Evolutionary conservation across 1,140 invertebrate genomes (phyloP).

Genomic region (Bombus pyrosoma): DNA sequence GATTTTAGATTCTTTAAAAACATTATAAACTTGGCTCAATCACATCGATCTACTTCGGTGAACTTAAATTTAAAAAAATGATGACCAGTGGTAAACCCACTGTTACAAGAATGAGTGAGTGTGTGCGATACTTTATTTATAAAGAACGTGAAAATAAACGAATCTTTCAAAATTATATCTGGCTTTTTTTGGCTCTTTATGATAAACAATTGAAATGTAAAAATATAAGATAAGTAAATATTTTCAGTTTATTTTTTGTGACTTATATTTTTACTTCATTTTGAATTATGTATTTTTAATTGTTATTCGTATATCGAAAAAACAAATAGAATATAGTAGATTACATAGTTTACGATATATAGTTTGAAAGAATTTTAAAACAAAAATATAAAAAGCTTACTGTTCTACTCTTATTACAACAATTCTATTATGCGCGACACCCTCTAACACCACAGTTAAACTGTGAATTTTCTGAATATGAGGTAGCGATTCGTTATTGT

Average conservation of each 20-base stretch:
- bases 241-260: background rate
- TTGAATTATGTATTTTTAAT: background rate
- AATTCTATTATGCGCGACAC: too few species aligned
- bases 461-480: too few species aligned
- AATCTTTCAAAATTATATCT: conserved; percentile 41
- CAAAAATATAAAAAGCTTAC: background rate
- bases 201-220: background rate
- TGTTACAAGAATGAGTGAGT: conserved; percentile 79
- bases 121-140: conserved; percentile 81
- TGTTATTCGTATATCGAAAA: background rate
- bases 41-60: conserved; percentile 62
- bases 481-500: too few species aligned
- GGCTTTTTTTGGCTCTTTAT: background rate
- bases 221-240: background rate
- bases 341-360: background rate
- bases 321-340: background rate
- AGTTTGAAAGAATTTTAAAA: background rate
- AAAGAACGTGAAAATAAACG: conserved; percentile 71
- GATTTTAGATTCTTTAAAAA: conserved; percentile 62
- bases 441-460: too few species aligned
- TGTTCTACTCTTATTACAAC: background rate
- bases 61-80: conserved; percentile 66
- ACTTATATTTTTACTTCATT: too few species aligned
- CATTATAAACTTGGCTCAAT: conserved; percentile 62
- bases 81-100: conserved; percentile 75